phyloP scores from a whole-genome alignment of 2,888 invertebrate genomes.

The Ptilodon capucinus region DNA sequence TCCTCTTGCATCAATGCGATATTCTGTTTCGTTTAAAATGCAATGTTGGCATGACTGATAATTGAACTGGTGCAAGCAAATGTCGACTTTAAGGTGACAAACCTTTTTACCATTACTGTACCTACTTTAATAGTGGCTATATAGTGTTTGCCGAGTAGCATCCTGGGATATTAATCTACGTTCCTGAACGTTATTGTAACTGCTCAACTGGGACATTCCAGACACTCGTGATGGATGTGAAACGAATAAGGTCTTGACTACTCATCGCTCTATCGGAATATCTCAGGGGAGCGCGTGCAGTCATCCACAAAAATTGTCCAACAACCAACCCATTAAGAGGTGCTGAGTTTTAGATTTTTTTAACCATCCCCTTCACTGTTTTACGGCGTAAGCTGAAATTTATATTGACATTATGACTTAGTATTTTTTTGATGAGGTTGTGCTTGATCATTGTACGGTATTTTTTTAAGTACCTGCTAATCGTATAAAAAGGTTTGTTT shows the following conservation, averaged over 20 bases:
- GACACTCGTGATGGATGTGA: slow-evolving; percentile 47
- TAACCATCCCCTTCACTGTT: slow-evolving; percentile 2
- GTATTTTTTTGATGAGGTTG: neutral
- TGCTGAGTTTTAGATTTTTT: slow-evolving; percentile 16
- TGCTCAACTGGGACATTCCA: slow-evolving; percentile 28
- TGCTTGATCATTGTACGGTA: too few relatives aligned
- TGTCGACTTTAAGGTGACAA: too few relatives aligned
- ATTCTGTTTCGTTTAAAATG: too few relatives aligned
- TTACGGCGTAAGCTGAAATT: neutral
- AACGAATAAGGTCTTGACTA: slow-evolving; percentile 45
- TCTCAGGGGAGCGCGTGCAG: slow-evolving; percentile 35
- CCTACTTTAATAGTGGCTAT: neutral
- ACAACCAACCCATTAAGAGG: slow-evolving; percentile 16
- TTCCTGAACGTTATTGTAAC: slow-evolving; percentile 31
- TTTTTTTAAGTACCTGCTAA: too few relatives aligned
- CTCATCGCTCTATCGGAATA: slow-evolving; percentile 45
- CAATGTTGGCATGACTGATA: too few relatives aligned
- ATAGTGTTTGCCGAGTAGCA: neutral
- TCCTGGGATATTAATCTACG: slow-evolving; percentile 24
- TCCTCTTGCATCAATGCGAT: too few relatives aligned
- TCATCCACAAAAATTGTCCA: slow-evolving; percentile 27
- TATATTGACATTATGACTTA: neutral
- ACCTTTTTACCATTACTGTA: too few relatives aligned
- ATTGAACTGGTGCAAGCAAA: too few relatives aligned
- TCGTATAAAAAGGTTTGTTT: too few relatives aligned